Base-by-base conservation (phyloP, 2,113 vertebrate species). In the Ptilorrhoa leucosticta region DNA sequence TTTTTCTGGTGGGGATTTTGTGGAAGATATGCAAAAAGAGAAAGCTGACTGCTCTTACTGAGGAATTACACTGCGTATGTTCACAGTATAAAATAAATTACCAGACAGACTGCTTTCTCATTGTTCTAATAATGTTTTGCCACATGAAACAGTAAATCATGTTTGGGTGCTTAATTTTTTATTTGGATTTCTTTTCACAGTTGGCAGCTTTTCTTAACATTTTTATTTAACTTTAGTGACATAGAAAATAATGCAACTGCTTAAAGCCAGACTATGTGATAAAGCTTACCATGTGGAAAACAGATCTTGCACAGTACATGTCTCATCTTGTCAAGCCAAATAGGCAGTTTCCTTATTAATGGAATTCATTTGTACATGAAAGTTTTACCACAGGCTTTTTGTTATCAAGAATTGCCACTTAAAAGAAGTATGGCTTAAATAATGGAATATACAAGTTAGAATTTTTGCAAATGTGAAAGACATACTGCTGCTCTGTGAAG, bases 281-380 rank as follows among this genome's bases (percentile, higher is more conserved):
- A 92, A 83, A 95, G 31, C 22, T 75, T 89, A 71, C 86, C 51
- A 54, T 47, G 76, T 83, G 58, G 81, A 71, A 96, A 87, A 69
- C 53, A 48, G 63, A 82, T 87, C 78, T 93, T 68, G 66, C 48
- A 64, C 31, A 69, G 33, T 48, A 56, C 47, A 30, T 61, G 80
- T 61, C 70, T 90, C 53, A 65, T 76, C 53, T 71, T 94, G 78
- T 86, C 86, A 96, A 71, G 60, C 10, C 54, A 93, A 87, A 90
- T 8, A 77, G 51, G 6, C 65, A 75, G 35, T 76, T 35, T 83
- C 28, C 31, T 90, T 87, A 68, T 92, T 89, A 91, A 92, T 60
- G 31, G 47, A 47, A 83, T 96, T 96, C 80, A 69, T 94, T 91
- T 95, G 40, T 90, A 79, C 75, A 68, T 84, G 39, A 58, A 90